Evolutionary conservation across 2,888 invertebrate species (phyloP).

Genomic region (Lepidocyrtoides sp.): DNA sequence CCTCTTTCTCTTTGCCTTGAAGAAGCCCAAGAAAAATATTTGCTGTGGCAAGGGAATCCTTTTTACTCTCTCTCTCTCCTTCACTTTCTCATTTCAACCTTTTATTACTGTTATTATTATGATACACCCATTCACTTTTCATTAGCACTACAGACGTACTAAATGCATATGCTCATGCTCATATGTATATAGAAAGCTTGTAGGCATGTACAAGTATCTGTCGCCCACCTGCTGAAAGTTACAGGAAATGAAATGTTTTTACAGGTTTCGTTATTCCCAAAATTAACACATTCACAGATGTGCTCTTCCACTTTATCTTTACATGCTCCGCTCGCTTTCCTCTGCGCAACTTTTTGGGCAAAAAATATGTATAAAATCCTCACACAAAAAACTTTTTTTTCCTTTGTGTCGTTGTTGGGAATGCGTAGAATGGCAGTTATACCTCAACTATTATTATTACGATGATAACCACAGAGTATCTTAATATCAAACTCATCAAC

Average conservation of each 20-base stretch:
- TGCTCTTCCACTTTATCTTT: background rate
- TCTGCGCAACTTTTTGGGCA: background rate
- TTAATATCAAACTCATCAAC: background rate
- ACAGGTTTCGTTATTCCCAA: slow-evolving; percentile 65
- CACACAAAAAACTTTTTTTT: background rate
- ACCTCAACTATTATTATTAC: background rate
- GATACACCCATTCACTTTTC: slow-evolving; percentile 62
- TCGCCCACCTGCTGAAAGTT: background rate
- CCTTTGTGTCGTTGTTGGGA: background rate
- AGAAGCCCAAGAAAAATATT: slow-evolving; percentile 71
- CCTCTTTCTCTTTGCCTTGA: slow-evolving; percentile 23
- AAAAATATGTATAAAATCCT: background rate
- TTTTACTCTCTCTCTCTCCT: slow-evolving; percentile 31
- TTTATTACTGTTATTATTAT: slow-evolving; percentile 52
- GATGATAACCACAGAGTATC: background rate
- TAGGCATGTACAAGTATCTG: background rate
- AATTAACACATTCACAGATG: slow-evolving; percentile 58
- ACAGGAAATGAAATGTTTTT: slow-evolving; percentile 65
- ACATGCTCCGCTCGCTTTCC: slow-evolving; percentile 1
- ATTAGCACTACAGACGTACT: slow-evolving; percentile 46
- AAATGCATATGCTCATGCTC: background rate
- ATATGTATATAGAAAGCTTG: no score
- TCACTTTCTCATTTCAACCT: slow-evolving; percentile 31
- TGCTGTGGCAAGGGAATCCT: slow-evolving; percentile 67
- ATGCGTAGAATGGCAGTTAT: background rate